Percentiles rank a stretch among this genome's conserved stretches.
Evolutionary conservation across 2,888 invertebrate species (phyloP).

Genomic region (Clostera curtula): DNA sequence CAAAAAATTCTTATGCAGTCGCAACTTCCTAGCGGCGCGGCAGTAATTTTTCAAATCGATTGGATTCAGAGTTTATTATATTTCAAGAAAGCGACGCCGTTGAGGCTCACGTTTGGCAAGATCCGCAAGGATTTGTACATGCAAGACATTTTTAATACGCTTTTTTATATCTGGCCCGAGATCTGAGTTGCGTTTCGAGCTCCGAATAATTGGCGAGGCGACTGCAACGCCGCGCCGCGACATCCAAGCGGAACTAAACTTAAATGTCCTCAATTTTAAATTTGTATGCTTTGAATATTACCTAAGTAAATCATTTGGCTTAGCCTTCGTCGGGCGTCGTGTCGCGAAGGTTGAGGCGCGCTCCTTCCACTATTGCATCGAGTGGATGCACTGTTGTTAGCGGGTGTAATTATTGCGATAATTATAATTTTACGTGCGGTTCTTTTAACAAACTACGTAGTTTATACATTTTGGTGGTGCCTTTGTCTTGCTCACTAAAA

Average conservation of each 20-base stretch:
- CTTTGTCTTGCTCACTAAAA: too few species aligned
- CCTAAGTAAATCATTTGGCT: conserved; percentile 13
- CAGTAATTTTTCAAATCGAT: conserved; percentile 1
- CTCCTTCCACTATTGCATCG: too few species aligned
- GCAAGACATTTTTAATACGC: background rate
- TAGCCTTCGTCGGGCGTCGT: conserved; percentile 16
- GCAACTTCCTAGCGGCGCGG: conserved; percentile 2
- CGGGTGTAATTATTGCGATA: too few species aligned
- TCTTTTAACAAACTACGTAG: too few species aligned
- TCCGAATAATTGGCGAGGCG: conserved; percentile 6
- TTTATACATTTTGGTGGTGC: too few species aligned
- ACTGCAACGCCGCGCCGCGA: conserved; percentile 6
- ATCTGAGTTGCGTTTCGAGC: conserved; percentile 5
- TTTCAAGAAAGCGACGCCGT: background rate
- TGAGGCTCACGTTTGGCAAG: background rate
- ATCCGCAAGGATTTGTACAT: conserved; percentile 2
- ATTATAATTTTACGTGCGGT: too few species aligned
- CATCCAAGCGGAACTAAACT: conserved; percentile 21
- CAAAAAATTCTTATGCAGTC: too few species aligned
- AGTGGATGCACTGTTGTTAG: too few species aligned
- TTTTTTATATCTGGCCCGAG: background rate
- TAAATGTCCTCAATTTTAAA: conserved; percentile 21
- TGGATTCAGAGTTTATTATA: background rate
- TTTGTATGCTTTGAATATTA: conserved; percentile 18
- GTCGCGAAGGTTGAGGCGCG: background rate